Evolutionary conservation across 2,113 vertebrate genomes (phyloP).

Genomic region (Ptyas mucosa): DNA sequence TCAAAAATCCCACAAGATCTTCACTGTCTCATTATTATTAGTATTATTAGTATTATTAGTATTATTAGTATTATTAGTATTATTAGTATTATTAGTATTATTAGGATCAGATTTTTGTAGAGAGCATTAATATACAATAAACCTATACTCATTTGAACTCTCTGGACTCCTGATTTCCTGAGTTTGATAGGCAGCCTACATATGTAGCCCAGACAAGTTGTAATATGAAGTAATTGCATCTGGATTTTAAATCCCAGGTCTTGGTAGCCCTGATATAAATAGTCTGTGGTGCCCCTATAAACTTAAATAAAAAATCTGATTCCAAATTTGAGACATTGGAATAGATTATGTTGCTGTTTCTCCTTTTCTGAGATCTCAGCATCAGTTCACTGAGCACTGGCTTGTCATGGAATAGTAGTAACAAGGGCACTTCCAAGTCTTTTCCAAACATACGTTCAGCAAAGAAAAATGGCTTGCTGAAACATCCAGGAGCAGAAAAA

Average conservation of each 20-base stretch:
- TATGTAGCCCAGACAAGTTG: background rate
- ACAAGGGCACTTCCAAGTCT: background rate
- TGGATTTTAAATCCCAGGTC: background rate
- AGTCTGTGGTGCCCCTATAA: background rate
- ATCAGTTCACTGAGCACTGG: background rate
- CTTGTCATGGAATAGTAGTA: background rate
- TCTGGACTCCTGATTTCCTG: background rate
- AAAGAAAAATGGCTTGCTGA: background rate
- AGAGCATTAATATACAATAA: background rate
- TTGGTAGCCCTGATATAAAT: background rate
- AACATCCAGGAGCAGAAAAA: background rate
- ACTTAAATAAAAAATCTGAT: background rate
- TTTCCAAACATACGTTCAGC: conserved; percentile 13
- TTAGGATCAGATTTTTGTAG: background rate
- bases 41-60: no score
- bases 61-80: no score
- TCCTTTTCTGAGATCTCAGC: background rate
- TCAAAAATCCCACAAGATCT: no score
- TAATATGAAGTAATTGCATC: background rate
- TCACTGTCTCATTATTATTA: no score
- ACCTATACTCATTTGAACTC: background rate
- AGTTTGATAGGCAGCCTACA: background rate
- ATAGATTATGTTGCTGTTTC: background rate
- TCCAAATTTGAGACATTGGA: background rate
- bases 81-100: no score